Base-by-base conservation (phyloP, 1,140 invertebrate genomes). In the Ridgeia piscesae region DNA sequence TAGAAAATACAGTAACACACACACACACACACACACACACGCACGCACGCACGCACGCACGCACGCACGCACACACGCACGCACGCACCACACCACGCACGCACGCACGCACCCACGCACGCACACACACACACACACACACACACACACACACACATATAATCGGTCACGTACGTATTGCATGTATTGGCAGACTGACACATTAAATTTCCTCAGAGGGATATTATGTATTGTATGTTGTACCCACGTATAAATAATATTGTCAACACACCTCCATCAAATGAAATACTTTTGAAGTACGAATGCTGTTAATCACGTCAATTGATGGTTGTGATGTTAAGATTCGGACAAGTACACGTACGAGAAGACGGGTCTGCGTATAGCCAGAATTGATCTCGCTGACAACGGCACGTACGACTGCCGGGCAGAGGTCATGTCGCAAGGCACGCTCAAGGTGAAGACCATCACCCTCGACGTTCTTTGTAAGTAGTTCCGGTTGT, bases 391-490 rank as follows among this genome's bases (percentile, higher is more conserved):
- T 34, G 42, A 17, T 6, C 34, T 35, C 11, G 89, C 88, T 0
- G 93, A 93, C 89, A 89, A 34, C 33, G 93, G 93, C 21, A 91
- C 35, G 50, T 93, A 93, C 88, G 92, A 93, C 91, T 93, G 93
- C 77, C 77, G 92, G 33, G 93, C 93, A 1, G 92, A 93, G 34
- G 92, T 92, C 14, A 33, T 58, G 33, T 92, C 21, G 2, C 92
- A 92, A 50, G 93, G 93, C 27, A 92, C 48, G 33, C 91, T 93
- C 34, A 92, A 93, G 35, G 90, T 91, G 33, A 48, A 77, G n/a
- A 34, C 33, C 21, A 93, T 93, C 90, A 90, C 92, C n/a, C 35
- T 93, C 6, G 42, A 92, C 33, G 93, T 93, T 31, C 58, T 92
- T 33, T 93, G 93, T 93, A 89, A 92, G 93, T 91, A 42, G 50